Percentiles rank a stretch among this genome's conserved stretches.
Conservation (phyloP, 2,888 invertebrate species). For the Seladonia tumulorum region DNA sequence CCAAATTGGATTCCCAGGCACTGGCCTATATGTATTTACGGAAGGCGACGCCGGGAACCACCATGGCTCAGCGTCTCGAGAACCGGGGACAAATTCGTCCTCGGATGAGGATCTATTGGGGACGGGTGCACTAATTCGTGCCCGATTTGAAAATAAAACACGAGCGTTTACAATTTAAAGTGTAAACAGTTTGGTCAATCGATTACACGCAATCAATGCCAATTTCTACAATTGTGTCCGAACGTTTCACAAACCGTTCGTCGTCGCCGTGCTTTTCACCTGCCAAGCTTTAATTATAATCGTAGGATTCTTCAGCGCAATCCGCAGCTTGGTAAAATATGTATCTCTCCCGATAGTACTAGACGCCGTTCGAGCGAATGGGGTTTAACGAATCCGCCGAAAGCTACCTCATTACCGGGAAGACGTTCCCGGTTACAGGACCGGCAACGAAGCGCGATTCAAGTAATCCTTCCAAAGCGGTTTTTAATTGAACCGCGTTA, state of each 20-base stretch:
- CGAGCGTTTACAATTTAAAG: background rate
- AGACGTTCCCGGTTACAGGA: background rate
- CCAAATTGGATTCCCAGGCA: slow-evolving; percentile 24
- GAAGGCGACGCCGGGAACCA: background rate
- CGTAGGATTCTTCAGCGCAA: background rate
- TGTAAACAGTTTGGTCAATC: background rate
- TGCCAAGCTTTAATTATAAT: background rate
- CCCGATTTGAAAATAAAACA: background rate
- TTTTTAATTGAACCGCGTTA: slow-evolving; percentile 59
- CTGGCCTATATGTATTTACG: slow-evolving; percentile 11
- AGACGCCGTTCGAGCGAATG: background rate
- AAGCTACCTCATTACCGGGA: slow-evolving; percentile 38
- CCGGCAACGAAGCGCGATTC: background rate
- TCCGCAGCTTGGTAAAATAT: background rate
- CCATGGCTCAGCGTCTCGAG: background rate
- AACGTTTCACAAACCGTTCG: background rate
- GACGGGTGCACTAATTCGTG: background rate
- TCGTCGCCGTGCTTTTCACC: background rate
- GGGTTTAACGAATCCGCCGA: slow-evolving; percentile 35
- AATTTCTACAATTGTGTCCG: too few relatives aligned
- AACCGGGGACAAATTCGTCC: background rate
- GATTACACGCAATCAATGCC: background rate
- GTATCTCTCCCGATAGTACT: background rate
- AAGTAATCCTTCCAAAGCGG: slow-evolving; percentile 12
- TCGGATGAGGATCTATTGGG: background rate